Evolutionary conservation across 2,888 invertebrate species (phyloP).

Genomic region (Hemistola chrysoprasaria): DNA sequence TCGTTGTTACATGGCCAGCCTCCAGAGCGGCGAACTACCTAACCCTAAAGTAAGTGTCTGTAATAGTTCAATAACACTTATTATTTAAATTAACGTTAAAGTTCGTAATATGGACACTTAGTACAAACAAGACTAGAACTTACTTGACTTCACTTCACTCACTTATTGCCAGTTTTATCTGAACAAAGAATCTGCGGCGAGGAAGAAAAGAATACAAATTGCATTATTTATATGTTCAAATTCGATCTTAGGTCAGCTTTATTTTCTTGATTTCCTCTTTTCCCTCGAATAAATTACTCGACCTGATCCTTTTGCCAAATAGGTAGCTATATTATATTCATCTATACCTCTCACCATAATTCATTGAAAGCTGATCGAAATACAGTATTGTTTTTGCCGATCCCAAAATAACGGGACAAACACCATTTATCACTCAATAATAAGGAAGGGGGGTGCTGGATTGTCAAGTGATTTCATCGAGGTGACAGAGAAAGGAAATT

Average conservation of each 20-base stretch:
- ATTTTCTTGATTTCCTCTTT: slow-evolving; percentile 25
- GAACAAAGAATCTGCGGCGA: not conserved
- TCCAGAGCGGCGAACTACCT: slow-evolving; percentile 97
- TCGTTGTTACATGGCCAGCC: slow-evolving; percentile 97
- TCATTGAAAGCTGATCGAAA: slow-evolving; percentile 25
- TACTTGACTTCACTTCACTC: not conserved
- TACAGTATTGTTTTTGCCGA: slow-evolving; percentile 23
- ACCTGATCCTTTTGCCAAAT: slow-evolving; percentile 12
- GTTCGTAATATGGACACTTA: too few relatives aligned
- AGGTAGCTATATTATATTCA: slow-evolving; percentile 18
- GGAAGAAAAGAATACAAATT: slow-evolving; percentile 4
- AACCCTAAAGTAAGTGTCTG: slow-evolving; percentile 95
- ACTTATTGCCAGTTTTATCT: not conserved
- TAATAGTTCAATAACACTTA: too few relatives aligned
- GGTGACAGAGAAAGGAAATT: slow-evolving; percentile 54
- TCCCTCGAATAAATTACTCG: slow-evolving; percentile 20
- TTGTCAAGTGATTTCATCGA: slow-evolving; percentile 55
- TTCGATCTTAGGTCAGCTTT: slow-evolving; percentile 21
- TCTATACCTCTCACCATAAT: slow-evolving; percentile 18
- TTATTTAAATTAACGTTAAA: too few relatives aligned
- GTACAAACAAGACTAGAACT: not conserved
- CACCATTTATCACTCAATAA: slow-evolving; percentile 47
- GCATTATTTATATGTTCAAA: slow-evolving; percentile 17
- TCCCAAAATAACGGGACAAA: slow-evolving; percentile 25
- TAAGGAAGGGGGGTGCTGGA: slow-evolving; percentile 41